Percentiles rank a stretch among this genome's conserved stretches.
phyloP scores from a whole-genome alignment of 2,888 invertebrate species.

The Leucophenga montana region DNA sequence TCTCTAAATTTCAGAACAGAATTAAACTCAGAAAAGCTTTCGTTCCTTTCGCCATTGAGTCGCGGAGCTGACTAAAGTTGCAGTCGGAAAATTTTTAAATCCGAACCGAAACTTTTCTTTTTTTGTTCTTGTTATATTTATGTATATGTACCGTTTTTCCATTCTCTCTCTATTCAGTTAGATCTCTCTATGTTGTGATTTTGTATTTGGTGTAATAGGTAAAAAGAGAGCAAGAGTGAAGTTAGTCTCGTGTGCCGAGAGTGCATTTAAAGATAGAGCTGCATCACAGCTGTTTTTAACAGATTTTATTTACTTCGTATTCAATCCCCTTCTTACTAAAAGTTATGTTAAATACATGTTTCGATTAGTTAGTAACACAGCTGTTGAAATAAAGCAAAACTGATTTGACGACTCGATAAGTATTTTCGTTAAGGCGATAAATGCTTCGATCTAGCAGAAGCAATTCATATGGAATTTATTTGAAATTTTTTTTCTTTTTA shows the following conservation, averaged over 20 bases:
- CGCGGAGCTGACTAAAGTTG: conserved; percentile 57
- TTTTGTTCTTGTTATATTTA: not conserved
- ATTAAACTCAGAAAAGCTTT: conserved; percentile 35
- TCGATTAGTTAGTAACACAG: too few relatives aligned
- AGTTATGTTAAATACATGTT: too few relatives aligned
- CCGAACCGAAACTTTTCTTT: too few relatives aligned
- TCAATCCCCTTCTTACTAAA: too few relatives aligned
- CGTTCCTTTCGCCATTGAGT: conserved; percentile 47
- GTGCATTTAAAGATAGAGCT: not conserved
- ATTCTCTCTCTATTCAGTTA: not conserved
- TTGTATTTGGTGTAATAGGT: not conserved
- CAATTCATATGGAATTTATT: too few relatives aligned
- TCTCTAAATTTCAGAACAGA: too few relatives aligned
- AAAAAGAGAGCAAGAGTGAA: not conserved
- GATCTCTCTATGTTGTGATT: not conserved
- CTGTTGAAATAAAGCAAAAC: too few relatives aligned
- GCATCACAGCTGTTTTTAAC: conserved; percentile 7
- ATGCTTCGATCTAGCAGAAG: too few relatives aligned
- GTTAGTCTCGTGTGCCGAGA: not conserved
- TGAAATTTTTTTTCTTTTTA: too few relatives aligned
- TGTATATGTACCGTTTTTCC: not conserved
- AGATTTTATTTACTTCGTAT: too few relatives aligned
- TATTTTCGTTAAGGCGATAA: too few relatives aligned
- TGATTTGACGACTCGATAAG: too few relatives aligned
- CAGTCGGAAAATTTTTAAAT: not conserved